Evolutionary conservation across 2,888 invertebrate species (phyloP), one percentile per base, ranked within the genome.

Genomic region (Heterodera filipjevi): DNA sequence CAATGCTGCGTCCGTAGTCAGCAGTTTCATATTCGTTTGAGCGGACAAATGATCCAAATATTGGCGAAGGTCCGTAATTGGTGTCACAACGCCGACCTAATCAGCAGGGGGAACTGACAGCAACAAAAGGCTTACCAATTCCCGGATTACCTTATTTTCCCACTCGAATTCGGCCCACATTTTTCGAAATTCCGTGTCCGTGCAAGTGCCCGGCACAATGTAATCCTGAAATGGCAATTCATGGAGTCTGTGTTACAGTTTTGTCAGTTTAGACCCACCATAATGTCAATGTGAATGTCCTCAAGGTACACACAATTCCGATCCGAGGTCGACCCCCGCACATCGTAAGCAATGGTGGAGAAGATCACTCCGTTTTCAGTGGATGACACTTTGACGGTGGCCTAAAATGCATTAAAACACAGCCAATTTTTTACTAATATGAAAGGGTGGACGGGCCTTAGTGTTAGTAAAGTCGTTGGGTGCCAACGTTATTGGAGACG

Each of bases 141-240:
- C 27, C 68, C 68, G 6, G 6, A 83, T 76, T 6, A 92, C 96
- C 92, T 99, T 99, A 91, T 99, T 99, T 92, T 99, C 99, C 99
- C 99, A 99, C 91, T 99, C 99, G 91, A 99, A 99, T 92, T 98
- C 98, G 3, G 96, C 95, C 99, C 99, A 99, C 99, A 99, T 99
- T 91, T 95, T 94, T 10, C 99, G 91, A 92, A 99, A 99, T 91
- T 99, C 98, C 0, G 93, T 93, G 90, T 99, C 99, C 76, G 93
- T 94, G 90, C 98, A 98, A 27, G 96, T 80, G 89, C 90, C 83
- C 89, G 91, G 90, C 89, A 97, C 94, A 89, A 97, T 96, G 91
- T 97, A 97, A 92, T 99, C 99, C 95, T 99, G 96, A 86, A 99
- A 82, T n/a, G 59, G 59, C 8, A 59, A 22, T 10, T 59, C 8